Evolutionary conservation across 2,113 vertebrate genomes (phyloP), one percentile per base, ranked within the genome.

Genomic region (Girardinichthys multiradiatus): DNA sequence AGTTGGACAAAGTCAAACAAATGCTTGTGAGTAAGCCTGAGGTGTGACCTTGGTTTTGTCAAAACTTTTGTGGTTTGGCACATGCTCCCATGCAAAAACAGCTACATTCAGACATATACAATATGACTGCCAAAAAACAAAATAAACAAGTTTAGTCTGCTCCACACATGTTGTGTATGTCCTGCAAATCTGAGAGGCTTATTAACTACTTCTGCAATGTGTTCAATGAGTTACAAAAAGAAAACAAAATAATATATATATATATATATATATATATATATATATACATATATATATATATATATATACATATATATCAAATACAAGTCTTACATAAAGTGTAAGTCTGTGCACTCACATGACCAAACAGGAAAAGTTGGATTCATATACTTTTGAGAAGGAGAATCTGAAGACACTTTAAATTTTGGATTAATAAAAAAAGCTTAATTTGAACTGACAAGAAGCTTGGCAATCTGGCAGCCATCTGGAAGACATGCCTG

Each of bases 371-470:
- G 51, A 17, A 66, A 86, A 91, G 91, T 82, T 88, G 82, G 74
- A 88, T 83, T 88, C 80, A 89, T 73, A 80, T 74, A 89, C 69
- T 89, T 91, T 89, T 88, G 84, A 72, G 70, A 70, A 72, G n/a
- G 30, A 72, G 57, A 91, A 87, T 68, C 88, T 89, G 89, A 89
- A 78, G 1, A 80, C 64, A 37, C 77, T 80, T 90, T 89, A 87
- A 92, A 92, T 90, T 84, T 88, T 89, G 78, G 87, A 91, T 89
- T 89, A 84, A 92, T 92, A 82, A 91, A 90, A 90, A 78, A 73
- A 76, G 68, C 68, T 86, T 88, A 90, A 93, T 90, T 77, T 75
- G 82, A 91, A 89, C 82, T 87, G 90, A 93, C 90, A 91, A 76
- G 77, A 75, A 86, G 78, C 77, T 79, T 77, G 74, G 82, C 83